Conservation (phyloP, 2,797 vertebrate genomes). For the Nasua narica region DNA sequence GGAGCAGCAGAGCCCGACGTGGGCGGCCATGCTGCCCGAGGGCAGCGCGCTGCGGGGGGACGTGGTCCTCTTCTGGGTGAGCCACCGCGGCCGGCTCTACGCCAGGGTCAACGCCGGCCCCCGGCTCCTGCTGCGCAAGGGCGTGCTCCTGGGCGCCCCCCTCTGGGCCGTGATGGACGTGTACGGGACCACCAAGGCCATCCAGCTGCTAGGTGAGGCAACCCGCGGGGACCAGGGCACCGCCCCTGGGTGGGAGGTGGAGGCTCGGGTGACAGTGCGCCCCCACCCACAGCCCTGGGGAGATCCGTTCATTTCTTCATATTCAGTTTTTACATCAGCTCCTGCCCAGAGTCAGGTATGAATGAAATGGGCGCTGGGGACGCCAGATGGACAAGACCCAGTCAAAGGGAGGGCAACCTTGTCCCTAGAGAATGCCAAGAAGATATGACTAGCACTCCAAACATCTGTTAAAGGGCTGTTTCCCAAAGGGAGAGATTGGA, state of each 20-base stretch:
- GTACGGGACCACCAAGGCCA: slow-evolving; percentile 86
- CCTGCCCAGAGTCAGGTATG: background rate
- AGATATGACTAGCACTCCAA: background rate
- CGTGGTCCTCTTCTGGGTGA: slow-evolving; percentile 86
- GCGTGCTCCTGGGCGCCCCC: slow-evolving; percentile 74
- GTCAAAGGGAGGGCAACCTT: background rate
- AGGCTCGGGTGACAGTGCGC: fast-evolving
- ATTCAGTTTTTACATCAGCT: background rate
- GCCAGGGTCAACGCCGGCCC: background rate
- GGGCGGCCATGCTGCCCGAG: slow-evolving; percentile 78
- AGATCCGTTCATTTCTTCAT: background rate
- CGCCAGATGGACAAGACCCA: background rate
- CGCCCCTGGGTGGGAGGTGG: background rate
- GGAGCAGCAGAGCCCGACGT: slow-evolving; percentile 78
- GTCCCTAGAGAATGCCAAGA: background rate
- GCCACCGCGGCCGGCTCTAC: slow-evolving; percentile 71
- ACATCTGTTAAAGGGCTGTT: background rate
- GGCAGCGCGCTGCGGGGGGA: slow-evolving; percentile 51
- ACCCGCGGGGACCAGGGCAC: fast-evolving
- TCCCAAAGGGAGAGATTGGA: background rate
- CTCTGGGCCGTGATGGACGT: slow-evolving; percentile 91
- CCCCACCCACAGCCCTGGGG: background rate
- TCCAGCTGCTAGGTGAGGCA: slow-evolving; percentile 85
- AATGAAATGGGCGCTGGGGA: background rate
- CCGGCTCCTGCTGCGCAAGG: slow-evolving; percentile 33